Base-by-base conservation (phyloP, 1,140 invertebrate species). In the Drosophila rhopaloa region DNA sequence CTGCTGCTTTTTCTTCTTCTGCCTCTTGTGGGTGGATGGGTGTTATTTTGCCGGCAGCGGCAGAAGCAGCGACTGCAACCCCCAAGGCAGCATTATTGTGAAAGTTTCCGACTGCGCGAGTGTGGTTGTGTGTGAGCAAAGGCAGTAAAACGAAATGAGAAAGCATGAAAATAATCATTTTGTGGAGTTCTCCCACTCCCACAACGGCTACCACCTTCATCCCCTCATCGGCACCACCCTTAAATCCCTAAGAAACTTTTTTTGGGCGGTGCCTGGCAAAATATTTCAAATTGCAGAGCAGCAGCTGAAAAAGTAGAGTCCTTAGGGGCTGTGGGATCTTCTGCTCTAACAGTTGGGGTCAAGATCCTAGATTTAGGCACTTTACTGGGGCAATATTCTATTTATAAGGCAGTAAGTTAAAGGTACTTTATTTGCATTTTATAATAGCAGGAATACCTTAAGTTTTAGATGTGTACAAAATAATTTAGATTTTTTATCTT, bases 131-230 rank as follows among this genome's bases (percentile, higher is more conserved):
- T 43, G 53, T 10, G 38, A 43, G 55, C 61, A 8, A 57, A 68
- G 81, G 77, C 82, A 85, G 82, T 85, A 85, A 85, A 85, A 86
- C 57, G 82, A 83, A 88, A 86, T 86, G 82, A 72, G 79, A 79
- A 88, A 83, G 79, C 79, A 86, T 85, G 83, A 79, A 88, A 86
- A 86, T 86, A 86, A 86, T 88, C 82, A 88, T 76, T 77, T 66
- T 76, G 72, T 57, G 55, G 61, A 51, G 44, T 54, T 41, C 38
- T 53, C 40, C 67, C n/a, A n/a, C n/a, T n/a, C n/a, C 46, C 24
- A 67, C 76, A 66, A 54, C 44, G 24, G 7, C 46, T 16, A 24
- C n/a, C 38, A 5, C 51, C 13, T n/a, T 27, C 43, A 9, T 0
- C 7, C 3, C n/a, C 48, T 14, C 3, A 16, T 8, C 24, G 0